Evolutionary conservation across 2,113 vertebrate genomes (phyloP).

Genomic region (Mirza zaza): DNA sequence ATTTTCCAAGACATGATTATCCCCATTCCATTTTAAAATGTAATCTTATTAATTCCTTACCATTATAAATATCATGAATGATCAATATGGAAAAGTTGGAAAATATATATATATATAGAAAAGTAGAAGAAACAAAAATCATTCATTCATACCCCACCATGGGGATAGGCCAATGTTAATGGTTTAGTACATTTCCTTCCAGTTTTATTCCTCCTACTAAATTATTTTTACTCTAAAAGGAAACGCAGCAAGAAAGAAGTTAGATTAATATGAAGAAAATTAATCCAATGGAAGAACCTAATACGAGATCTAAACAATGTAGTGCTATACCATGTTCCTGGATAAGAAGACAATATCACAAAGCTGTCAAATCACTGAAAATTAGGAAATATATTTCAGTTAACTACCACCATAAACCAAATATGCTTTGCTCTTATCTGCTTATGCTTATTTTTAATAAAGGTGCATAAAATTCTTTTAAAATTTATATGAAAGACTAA

Average conservation of each 20-base stretch:
- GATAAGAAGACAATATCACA: neutral
- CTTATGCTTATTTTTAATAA: slow-evolving; percentile 6
- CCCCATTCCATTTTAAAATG: neutral
- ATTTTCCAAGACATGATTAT: neutral
- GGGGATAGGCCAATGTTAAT: neutral
- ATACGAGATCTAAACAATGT: neutral
- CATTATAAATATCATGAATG: neutral
- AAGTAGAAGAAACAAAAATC: neutral
- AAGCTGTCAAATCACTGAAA: neutral
- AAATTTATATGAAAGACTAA: slow-evolving; percentile 13
- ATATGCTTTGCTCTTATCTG: neutral
- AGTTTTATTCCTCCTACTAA: neutral
- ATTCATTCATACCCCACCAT: neutral
- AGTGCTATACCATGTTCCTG: neutral
- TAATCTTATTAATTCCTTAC: neutral
- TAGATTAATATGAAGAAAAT: neutral
- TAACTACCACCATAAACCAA: neutral
- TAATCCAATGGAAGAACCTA: neutral
- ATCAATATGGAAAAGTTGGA: neutral
- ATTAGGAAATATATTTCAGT: neutral
- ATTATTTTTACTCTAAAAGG: neutral
- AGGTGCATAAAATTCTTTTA: neutral
- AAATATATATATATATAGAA: neutral
- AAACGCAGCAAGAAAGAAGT: slow-evolving; percentile 5
- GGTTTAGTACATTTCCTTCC: neutral